Evolutionary conservation across 2,797 vertebrate genomes (phyloP).

Genomic region (Sebastes matsubarae): DNA sequence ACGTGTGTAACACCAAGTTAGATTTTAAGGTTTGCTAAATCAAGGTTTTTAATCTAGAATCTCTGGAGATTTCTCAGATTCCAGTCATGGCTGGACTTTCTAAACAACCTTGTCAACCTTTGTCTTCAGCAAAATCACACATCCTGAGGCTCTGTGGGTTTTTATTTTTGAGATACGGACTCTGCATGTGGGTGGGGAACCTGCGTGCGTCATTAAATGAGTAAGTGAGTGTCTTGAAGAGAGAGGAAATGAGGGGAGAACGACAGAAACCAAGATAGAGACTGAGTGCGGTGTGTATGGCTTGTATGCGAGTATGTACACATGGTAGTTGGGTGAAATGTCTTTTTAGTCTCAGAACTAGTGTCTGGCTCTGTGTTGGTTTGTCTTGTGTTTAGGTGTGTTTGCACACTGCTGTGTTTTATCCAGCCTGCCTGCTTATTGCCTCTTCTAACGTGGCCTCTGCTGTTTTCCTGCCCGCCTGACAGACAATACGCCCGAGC

Average conservation of each 20-base stretch:
- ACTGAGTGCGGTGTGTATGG: neutral
- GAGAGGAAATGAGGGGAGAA: constrained; percentile 58
- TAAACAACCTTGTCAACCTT: constrained; percentile 6
- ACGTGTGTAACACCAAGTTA: neutral
- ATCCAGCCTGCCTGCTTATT: constrained; percentile 27
- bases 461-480: constrained; percentile 45
- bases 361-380: neutral
- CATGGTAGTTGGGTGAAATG: constrained; percentile 1
- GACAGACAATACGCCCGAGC: constrained; percentile 49
- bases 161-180: constrained; percentile 35
- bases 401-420: constrained; percentile 34
- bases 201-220: constrained; percentile 55
- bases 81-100: constrained; percentile 9
- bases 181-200: constrained; percentile 50
- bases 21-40: neutral
- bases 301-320: neutral
- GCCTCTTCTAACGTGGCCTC: constrained; percentile 40
- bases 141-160: constrained; percentile 19
- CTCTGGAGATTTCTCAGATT: neutral
- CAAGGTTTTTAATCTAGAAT: neutral
- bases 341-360: neutral
- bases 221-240: constrained; percentile 44
- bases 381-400: constrained; percentile 18
- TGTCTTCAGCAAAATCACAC: constrained; percentile 7
- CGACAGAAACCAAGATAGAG: constrained; percentile 22